phyloP scores from a whole-genome alignment of 2,888 invertebrate species.

The Alviniconcha strummeri region DNA sequence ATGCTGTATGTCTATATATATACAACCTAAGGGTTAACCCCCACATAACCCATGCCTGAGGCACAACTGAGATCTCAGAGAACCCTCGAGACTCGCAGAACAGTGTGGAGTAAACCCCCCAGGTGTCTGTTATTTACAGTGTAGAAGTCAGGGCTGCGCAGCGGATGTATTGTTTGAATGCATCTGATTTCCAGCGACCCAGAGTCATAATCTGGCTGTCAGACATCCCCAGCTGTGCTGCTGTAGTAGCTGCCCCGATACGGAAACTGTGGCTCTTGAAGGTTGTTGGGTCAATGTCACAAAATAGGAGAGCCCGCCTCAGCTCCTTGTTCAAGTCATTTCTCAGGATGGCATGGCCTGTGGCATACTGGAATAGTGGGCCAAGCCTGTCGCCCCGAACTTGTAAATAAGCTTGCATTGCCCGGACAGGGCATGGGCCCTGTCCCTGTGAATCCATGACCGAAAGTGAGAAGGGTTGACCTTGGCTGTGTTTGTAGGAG shows the following conservation, averaged over 20 bases:
- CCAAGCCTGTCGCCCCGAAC: neutral
- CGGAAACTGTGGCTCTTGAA: constrained; percentile 19
- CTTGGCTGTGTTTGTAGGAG: neutral
- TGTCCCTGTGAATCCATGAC: neutral
- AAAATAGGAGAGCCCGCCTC: neutral
- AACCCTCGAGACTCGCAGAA: neutral
- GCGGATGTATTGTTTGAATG: neutral
- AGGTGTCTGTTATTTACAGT: neutral
- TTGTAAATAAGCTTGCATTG: neutral
- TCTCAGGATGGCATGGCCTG: neutral
- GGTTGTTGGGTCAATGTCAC: neutral
- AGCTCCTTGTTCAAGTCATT: neutral
- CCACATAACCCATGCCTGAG: neutral
- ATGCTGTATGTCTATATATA: no score
- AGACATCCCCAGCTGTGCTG: neutral
- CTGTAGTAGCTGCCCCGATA: neutral
- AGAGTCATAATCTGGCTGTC: neutral
- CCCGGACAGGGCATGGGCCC: neutral
- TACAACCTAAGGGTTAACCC: neutral
- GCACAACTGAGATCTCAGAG: no score
- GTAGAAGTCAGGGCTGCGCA: no score
- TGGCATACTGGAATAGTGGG: neutral
- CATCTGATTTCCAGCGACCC: neutral
- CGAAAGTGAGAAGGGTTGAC: neutral
- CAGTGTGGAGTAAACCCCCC: neutral